Conservation (phyloP, 2,797 vertebrate genomes). For the Florisuga fusca region DNA sequence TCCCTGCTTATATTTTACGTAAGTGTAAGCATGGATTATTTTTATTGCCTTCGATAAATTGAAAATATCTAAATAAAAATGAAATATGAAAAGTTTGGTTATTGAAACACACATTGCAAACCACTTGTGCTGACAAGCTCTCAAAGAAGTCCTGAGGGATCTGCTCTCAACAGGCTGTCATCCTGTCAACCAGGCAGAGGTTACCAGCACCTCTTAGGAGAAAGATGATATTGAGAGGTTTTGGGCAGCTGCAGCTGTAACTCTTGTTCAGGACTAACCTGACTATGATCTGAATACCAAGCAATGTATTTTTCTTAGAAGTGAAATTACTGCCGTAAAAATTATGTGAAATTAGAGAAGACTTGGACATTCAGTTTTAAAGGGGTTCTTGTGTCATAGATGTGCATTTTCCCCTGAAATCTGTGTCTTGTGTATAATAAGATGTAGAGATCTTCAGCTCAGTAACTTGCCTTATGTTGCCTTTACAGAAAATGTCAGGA, state of each 20-base stretch:
- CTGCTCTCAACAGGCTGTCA: not conserved
- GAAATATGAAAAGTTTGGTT: not conserved
- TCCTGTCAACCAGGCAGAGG: not conserved
- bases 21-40: too few species aligned
- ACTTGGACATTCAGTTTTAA: not conserved
- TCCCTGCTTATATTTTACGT: not conserved
- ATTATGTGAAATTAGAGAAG: not conserved
- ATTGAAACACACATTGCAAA: not conserved
- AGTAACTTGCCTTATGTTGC: not conserved
- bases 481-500: not conserved
- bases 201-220: not conserved
- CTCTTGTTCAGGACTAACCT: not conserved
- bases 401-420: not conserved
- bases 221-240: not conserved
- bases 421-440: not conserved
- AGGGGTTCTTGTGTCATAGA: not conserved
- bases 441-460: not conserved
- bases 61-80: not conserved
- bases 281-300: not conserved
- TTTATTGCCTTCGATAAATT: not conserved
- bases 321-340: not conserved
- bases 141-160: not conserved
- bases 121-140: not conserved
- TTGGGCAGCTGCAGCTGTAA: not conserved
- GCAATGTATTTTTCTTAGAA: not conserved